Conservation (phyloP, 1,140 invertebrate species). For the Ips nitidus region DNA sequence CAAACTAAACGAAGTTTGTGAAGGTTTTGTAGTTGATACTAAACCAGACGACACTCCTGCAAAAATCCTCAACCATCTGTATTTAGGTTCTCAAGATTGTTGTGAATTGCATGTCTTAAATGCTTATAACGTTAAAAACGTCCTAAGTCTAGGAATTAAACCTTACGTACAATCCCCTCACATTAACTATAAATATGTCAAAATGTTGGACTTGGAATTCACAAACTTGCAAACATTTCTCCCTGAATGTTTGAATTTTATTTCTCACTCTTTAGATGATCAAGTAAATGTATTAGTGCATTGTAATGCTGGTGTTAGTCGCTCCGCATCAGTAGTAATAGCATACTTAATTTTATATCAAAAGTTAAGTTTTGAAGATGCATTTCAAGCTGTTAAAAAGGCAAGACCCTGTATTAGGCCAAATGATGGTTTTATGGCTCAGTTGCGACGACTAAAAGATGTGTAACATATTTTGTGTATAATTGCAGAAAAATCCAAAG, state of each 20-base stretch:
- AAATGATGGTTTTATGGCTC: slow-evolving; percentile 76
- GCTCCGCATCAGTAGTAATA: slow-evolving; percentile 80
- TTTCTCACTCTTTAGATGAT: slow-evolving; percentile 52
- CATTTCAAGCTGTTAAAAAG: slow-evolving; percentile 68
- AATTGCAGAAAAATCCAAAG: background rate
- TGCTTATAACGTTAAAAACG: slow-evolving; percentile 65
- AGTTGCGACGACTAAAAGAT: slow-evolving; percentile 54
- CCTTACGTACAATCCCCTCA: slow-evolving; percentile 51
- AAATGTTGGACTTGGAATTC: slow-evolving; percentile 73
- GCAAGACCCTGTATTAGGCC: slow-evolving; percentile 70
- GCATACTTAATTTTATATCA: slow-evolving; percentile 78
- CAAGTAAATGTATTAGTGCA: slow-evolving; percentile 77
- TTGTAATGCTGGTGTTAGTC: slow-evolving; percentile 89
- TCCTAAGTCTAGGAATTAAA: slow-evolving; percentile 73
- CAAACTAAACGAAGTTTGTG: slow-evolving; percentile 49
- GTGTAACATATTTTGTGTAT: background rate
- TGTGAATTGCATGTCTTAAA: slow-evolving; percentile 62
- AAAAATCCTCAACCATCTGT: slow-evolving; percentile 65
- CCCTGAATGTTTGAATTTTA: slow-evolving; percentile 59
- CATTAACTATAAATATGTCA: slow-evolving; percentile 59
- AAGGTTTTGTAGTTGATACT: slow-evolving; percentile 79
- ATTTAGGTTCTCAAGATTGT: slow-evolving; percentile 85
- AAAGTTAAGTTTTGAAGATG: slow-evolving; percentile 65
- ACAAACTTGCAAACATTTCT: slow-evolving; percentile 59
- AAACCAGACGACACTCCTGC: slow-evolving; percentile 79